A percentile compares a stretch with the other conserved stretches of the same genome.
These are phyloP conservation scores for Caiman crocodilus DNA, from an alignment of 2,797 vertebrate species.

Conservation along the genomic window DNA sequence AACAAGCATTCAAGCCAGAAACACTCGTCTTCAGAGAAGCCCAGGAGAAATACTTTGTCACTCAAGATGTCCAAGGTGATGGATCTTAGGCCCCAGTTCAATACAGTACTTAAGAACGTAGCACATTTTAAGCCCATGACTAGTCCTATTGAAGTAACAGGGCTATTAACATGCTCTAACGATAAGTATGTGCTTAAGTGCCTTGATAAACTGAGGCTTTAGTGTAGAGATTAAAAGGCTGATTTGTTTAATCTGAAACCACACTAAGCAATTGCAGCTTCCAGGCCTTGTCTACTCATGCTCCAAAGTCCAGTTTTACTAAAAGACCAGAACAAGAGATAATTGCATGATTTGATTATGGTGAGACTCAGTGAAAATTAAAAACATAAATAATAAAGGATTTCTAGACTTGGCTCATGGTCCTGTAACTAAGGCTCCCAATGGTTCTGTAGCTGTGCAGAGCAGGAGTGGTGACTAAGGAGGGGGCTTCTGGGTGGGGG, in stretches of 20 bases:
- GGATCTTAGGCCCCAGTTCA: neutral
- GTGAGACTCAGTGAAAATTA: neutral
- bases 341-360: constrained; percentile 36
- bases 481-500: too few species aligned
- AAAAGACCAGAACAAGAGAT: constrained; percentile 36
- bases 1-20: constrained; percentile 48
- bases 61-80: neutral
- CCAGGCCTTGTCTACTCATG: neutral
- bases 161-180: neutral
- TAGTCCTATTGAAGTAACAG: neutral
- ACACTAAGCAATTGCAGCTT: neutral
- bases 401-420: too few species aligned
- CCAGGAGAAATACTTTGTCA: neutral
- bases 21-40: neutral
- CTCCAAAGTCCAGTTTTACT: constrained; percentile 27
- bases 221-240: neutral
- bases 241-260: neutral
- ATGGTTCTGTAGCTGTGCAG: too few species aligned
- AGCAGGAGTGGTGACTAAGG: too few species aligned
- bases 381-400: constrained; percentile 52
- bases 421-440: too few species aligned
- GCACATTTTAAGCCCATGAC: neutral
- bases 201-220: neutral
- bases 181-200: neutral
- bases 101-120: neutral